Base-by-base conservation (phyloP, 2,113 vertebrate genomes). In the Pungitius pungitius region DNA sequence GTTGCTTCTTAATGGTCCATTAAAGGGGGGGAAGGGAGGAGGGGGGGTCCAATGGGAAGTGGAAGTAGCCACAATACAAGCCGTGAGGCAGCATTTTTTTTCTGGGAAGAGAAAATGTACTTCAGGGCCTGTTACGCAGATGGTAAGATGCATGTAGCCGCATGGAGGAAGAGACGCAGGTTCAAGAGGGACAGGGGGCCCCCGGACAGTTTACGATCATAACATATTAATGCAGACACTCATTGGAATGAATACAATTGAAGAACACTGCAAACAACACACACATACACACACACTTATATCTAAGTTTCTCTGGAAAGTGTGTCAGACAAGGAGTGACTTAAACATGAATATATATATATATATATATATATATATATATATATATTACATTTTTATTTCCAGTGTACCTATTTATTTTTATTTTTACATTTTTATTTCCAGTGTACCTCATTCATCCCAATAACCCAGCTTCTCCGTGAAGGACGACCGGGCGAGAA, bases 1-100 rank as follows among this genome's bases (percentile, higher is more conserved):
- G 87, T 83, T 82, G 71, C 63, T 73, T 84, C 81, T 78, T 87
- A 90, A 90, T 85, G 86, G 82, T 17, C 90, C 82, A 87, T 92
- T 91, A 88, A 87, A 85, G 64, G 27, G 17, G 15, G 39, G 39
- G 39, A 3, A 14, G 10, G 3, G 45, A 2, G 49, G 62, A 22
- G 58, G 10, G 30, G 45, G 42, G 63, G 57, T 83, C 76, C 82
- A 88, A 56, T 78, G 33, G 82, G 71, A 86, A 84, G 80, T 73
- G 74, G 85, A 84, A 85, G 71, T 77, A 64, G 82, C 73, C 64
- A 49, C 45, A 83, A 73, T 51, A 75, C 49, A 82, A 83, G 64
- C 37, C 54, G 75, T 83, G 13, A 72, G 65, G 73, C 73, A 77
- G 88, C 75, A 52, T 49, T 69, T 83, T 55, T 70, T 70, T 64